phyloP scores from a whole-genome alignment of 1,140 invertebrate genomes.

The Homalodisca vitripennis region DNA sequence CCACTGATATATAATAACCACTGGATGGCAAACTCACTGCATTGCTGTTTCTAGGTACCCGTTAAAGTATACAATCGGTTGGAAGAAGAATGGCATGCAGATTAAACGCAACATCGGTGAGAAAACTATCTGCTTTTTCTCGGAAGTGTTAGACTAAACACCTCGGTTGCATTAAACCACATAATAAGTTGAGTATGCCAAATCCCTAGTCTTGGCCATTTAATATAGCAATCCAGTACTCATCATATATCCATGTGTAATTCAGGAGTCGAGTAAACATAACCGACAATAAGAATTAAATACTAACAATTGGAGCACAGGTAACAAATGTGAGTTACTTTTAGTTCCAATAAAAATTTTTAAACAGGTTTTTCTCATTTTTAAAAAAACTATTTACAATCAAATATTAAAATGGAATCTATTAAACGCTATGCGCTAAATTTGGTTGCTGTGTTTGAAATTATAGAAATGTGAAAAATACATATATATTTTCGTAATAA shows the following conservation, averaged over 20 bases:
- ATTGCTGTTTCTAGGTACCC: too few relatives aligned
- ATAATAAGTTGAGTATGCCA: neutral
- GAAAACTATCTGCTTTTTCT: neutral
- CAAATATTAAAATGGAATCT: too few relatives aligned
- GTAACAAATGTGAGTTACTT: neutral
- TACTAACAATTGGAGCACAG: neutral
- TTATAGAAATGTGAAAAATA: too few relatives aligned
- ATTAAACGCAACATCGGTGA: neutral
- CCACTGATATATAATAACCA: too few relatives aligned
- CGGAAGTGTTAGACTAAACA: neutral
- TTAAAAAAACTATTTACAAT: neutral
- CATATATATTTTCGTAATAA: too few relatives aligned
- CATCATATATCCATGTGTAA: neutral
- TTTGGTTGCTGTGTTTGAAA: too few relatives aligned
- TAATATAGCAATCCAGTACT: neutral
- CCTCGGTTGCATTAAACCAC: neutral
- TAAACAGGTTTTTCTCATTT: neutral
- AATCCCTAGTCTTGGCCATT: neutral
- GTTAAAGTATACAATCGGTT: too few relatives aligned
- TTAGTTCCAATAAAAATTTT: neutral
- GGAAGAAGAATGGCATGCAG: too few relatives aligned
- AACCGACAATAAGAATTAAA: neutral
- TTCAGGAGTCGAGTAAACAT: neutral
- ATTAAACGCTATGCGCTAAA: neutral
- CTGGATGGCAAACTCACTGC: too few relatives aligned